Evolutionary conservation across 2,113 vertebrate genomes (phyloP).

Genomic region (Alligator sinensis): DNA sequence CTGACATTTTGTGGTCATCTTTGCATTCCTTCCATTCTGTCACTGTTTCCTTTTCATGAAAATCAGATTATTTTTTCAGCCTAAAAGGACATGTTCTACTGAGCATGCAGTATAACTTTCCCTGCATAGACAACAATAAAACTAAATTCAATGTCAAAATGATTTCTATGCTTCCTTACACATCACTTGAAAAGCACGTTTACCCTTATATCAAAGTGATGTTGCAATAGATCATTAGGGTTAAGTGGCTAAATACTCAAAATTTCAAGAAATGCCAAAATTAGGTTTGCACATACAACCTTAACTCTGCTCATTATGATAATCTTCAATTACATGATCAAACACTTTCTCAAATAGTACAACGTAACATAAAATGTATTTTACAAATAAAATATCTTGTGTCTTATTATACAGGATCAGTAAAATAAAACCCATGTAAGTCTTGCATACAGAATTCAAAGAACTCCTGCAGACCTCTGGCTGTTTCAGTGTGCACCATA

Average conservation of each 20-base stretch:
- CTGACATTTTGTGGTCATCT: slow-evolving; percentile 14
- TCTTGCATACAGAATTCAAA: neutral
- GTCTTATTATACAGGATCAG: neutral
- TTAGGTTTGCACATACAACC: neutral
- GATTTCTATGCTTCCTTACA: neutral
- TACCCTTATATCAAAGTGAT: neutral
- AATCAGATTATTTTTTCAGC: slow-evolving; percentile 42
- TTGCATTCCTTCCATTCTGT: slow-evolving; percentile 24
- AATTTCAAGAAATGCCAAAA: neutral
- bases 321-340: neutral
- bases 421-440: neutral
- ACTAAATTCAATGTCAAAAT: neutral
- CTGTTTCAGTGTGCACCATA: neutral
- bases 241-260: neutral
- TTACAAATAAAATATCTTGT: neutral
- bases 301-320: neutral
- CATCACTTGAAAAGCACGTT: neutral
- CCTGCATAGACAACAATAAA: neutral
- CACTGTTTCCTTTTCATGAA: slow-evolving; percentile 28
- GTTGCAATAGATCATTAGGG: neutral
- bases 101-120: neutral
- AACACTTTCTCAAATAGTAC: neutral
- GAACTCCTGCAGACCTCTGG: neutral
- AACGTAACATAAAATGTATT: neutral
- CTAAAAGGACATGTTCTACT: slow-evolving; percentile 26